These are phyloP conservation scores for Leucozona laternaria DNA, from an alignment of 2,888 invertebrate species.

Conservation along the genomic window DNA sequence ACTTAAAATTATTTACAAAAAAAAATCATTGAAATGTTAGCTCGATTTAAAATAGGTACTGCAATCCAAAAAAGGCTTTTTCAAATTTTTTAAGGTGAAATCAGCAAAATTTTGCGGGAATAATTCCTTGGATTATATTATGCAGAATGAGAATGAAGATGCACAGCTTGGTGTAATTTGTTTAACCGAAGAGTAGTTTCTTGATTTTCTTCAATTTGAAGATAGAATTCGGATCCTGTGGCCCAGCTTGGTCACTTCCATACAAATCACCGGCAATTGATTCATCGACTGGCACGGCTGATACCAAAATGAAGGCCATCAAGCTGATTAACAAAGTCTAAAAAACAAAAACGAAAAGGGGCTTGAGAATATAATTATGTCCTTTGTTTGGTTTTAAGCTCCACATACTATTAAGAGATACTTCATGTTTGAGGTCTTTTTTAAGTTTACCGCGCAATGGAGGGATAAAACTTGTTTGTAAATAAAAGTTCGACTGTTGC, in stretches of 20 bases:
- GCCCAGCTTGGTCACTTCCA: conserved; percentile 49
- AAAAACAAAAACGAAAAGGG: neutral
- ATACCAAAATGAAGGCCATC: conserved; percentile 54
- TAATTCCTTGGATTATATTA: conserved; percentile 18
- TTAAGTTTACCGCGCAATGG: neutral
- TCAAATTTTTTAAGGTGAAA: neutral
- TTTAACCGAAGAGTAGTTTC: conserved; percentile 66
- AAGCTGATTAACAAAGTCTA: conserved; percentile 54
- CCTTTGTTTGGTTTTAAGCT: conserved; percentile 3
- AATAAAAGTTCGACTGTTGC: conserved; percentile 58
- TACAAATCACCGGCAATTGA: conserved; percentile 57
- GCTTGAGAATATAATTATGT: neutral
- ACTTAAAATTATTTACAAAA: conserved; percentile 30
- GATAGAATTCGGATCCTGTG: conserved; percentile 62
- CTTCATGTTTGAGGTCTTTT: conserved; percentile 46
- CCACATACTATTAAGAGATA: conserved; percentile 56
- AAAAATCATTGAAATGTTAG: neutral
- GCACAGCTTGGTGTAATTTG: neutral
- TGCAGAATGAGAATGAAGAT: neutral
- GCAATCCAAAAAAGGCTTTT: neutral
- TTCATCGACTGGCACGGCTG: conserved; percentile 61
- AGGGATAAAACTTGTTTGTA: conserved; percentile 45
- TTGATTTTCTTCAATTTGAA: conserved; percentile 70
- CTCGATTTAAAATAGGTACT: neutral
- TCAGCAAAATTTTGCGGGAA: neutral